phyloP scores from a whole-genome alignment of 2,888 invertebrate species.

The Euzetes globulus region DNA sequence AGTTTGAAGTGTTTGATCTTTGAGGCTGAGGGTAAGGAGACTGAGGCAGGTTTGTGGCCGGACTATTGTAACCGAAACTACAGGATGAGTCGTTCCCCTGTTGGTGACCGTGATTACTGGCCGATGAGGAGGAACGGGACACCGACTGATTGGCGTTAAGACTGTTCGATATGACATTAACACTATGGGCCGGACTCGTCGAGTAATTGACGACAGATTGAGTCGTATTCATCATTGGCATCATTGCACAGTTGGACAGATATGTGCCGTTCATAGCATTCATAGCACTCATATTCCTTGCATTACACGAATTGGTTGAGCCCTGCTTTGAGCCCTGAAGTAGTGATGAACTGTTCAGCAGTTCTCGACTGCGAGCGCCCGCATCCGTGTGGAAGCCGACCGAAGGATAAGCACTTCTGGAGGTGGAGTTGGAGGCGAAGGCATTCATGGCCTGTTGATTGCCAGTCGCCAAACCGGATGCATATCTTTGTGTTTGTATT shows the following conservation, averaged over 20 bases:
- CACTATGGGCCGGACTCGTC: constrained; percentile 2
- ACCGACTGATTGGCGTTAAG: constrained; percentile 5
- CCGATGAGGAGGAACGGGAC: constrained; percentile 1
- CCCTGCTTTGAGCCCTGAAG: constrained; percentile 17
- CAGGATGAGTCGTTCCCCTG: constrained; percentile 35
- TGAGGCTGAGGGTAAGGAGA: constrained; percentile 32
- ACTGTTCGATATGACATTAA: constrained; percentile 19
- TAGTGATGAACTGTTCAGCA: constrained; percentile 1
- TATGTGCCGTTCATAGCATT: constrained; percentile 19
- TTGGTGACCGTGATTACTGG: constrained; percentile 26
- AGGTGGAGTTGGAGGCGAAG: constrained; percentile 3
- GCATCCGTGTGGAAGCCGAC: constrained; percentile 17
- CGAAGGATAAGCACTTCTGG: constrained; percentile 5
- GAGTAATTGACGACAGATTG: background rate
- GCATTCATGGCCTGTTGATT: constrained; percentile 20
- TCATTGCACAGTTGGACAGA: constrained; percentile 17
- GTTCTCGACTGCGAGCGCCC: constrained; percentile 3
- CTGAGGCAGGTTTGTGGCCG: constrained; percentile 32
- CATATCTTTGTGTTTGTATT: constrained; percentile 17
- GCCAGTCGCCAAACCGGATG: constrained; percentile 13
- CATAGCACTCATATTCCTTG: constrained; percentile 23
- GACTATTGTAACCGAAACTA: constrained; percentile 36
- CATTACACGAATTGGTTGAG: constrained; percentile 21
- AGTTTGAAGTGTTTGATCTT: constrained; percentile 32
- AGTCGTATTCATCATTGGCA: constrained; percentile 24